A percentile compares a stretch with the other conserved stretches of the same genome.
Conservation (phyloP, 2,888 invertebrate genomes). For the Alitta virens region DNA sequence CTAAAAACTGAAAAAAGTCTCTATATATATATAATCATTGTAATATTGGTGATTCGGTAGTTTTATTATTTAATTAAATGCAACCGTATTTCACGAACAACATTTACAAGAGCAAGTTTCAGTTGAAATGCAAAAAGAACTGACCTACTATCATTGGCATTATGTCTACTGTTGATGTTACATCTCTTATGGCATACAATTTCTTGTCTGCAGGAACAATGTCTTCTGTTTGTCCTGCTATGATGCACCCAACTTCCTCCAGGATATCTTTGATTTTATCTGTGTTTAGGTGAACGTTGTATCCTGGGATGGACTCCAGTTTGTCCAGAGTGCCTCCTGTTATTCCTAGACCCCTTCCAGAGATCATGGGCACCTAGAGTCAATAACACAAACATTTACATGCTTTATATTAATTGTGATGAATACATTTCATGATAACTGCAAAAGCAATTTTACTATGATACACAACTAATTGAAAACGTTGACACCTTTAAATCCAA, state of each 20-base stretch:
- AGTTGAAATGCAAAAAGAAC: slow-evolving; percentile 5
- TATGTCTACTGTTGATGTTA: slow-evolving; percentile 60
- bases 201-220: slow-evolving; percentile 62
- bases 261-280: slow-evolving; percentile 53
- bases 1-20: too few species aligned
- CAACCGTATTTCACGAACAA: too few species aligned
- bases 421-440: too few species aligned
- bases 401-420: too few species aligned
- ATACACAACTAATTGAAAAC: too few species aligned
- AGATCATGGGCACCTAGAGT: slow-evolving; percentile 63
- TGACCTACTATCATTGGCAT: slow-evolving; percentile 60
- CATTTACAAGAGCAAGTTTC: too few species aligned
- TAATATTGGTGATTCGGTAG: too few species aligned
- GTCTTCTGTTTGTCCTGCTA: slow-evolving; percentile 60
- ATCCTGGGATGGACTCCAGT: slow-evolving; percentile 62
- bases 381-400: too few species aligned
- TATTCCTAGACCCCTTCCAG: slow-evolving; percentile 61
- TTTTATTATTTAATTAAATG: too few species aligned
- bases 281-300: slow-evolving; percentile 44
- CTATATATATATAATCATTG: too few species aligned
- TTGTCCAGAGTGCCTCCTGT: slow-evolving; percentile 65
- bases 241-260: slow-evolving; percentile 59
- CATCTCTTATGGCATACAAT: slow-evolving; percentile 60
- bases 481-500: too few species aligned
- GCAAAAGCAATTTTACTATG: too few species aligned